Conservation (phyloP, 2,888 invertebrate species). For the Meandrusa payeni region DNA sequence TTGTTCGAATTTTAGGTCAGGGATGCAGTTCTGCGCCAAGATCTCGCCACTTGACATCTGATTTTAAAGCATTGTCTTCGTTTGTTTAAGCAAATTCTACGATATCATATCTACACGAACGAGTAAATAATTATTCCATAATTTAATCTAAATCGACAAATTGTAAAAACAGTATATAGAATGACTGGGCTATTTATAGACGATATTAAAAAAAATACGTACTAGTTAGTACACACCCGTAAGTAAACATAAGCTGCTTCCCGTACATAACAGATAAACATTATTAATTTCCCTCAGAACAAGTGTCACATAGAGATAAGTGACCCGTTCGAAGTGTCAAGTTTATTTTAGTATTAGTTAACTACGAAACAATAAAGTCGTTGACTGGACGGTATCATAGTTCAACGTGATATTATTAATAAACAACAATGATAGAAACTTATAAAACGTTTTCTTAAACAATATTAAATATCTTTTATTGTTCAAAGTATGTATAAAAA, state of each 20-base stretch:
- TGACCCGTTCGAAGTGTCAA: conserved; percentile 43
- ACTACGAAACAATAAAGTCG: conserved; percentile 46
- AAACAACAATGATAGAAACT: no score
- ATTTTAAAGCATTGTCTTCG: conserved; percentile 8
- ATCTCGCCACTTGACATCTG: conserved; percentile 7
- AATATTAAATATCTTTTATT: no score
- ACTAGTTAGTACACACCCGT: no score
- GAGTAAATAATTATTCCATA: no score
- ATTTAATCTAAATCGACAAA: no score
- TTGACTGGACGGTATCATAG: conserved; percentile 44
- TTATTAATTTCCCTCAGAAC: no score
- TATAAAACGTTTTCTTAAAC: no score
- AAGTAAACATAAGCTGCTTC: conserved; percentile 4
- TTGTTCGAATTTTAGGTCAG: conserved; percentile 27
- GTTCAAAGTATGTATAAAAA: no score
- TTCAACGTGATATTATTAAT: conserved; percentile 11
- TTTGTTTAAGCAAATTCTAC: neutral
- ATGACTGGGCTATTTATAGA: no score
- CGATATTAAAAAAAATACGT: no score
- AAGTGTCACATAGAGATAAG: conserved; percentile 33
- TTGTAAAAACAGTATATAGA: no score
- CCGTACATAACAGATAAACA: conserved; percentile 18
- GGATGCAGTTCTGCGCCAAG: conserved; percentile 19
- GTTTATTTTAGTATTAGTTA: conserved; percentile 54
- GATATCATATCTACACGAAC: no score